Conservation (phyloP, 1,140 invertebrate genomes). For the Latrodectus geometricus region DNA sequence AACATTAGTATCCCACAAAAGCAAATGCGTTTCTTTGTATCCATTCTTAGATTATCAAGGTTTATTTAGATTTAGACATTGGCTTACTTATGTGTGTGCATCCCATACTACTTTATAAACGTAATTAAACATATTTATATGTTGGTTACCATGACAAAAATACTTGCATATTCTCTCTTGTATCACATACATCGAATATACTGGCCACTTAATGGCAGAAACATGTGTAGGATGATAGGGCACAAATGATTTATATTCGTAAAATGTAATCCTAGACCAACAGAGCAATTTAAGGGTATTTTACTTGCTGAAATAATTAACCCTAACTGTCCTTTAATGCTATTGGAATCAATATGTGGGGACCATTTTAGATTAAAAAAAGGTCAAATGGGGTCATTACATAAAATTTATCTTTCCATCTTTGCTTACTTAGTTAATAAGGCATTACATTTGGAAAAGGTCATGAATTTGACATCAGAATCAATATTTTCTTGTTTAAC, state of each 20-base stretch:
- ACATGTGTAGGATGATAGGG: background rate
- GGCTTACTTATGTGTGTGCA: background rate
- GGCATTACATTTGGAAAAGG: no score
- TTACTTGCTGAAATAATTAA: background rate
- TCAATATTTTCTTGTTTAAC: no score
- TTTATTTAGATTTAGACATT: background rate
- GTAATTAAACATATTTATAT: conserved; percentile 2
- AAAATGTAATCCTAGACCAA: conserved; percentile 1
- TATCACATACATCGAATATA: conserved; percentile 6
- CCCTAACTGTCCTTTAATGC: background rate
- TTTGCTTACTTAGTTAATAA: no score
- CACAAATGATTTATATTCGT: conserved; percentile 6
- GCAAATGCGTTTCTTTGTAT: conserved; percentile 43
- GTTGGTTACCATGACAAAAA: background rate
- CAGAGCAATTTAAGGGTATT: conserved; percentile 1
- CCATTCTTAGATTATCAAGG: conserved; percentile 67
- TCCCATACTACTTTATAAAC: background rate
- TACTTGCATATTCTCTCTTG: conserved; percentile 16
- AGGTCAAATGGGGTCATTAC: background rate
- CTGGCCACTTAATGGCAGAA: conserved; percentile 31
- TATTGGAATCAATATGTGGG: conserved; percentile 4
- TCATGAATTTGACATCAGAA: no score
- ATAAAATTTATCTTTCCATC: no score
- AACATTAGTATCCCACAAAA: background rate
- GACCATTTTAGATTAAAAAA: conserved; percentile 19